A percentile compares a stretch with the other conserved stretches of the same genome.
Conservation (phyloP, 2,113 vertebrate genomes). For the Himantopus leucocephalus region DNA sequence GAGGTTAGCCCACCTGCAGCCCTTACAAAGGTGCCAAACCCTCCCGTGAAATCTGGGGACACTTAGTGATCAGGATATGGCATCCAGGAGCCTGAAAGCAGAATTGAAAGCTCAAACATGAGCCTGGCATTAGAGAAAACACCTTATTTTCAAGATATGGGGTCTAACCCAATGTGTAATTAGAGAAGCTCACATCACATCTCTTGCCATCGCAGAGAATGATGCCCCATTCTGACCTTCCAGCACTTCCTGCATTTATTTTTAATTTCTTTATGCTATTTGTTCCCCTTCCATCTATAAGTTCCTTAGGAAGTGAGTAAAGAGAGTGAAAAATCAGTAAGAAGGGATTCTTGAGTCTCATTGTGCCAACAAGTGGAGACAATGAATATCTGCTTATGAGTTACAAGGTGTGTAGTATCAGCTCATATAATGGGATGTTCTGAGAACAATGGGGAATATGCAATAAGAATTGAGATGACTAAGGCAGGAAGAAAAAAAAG, state of each 20-base stretch:
- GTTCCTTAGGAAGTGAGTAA: background rate
- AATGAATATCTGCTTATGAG: background rate
- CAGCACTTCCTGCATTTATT: background rate
- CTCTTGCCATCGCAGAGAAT: background rate
- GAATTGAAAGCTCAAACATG: background rate
- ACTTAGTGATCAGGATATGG: background rate
- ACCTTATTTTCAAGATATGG: background rate
- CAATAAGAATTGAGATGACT: background rate
- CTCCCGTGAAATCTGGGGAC: background rate
- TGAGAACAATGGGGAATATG: background rate
- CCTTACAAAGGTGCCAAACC: background rate
- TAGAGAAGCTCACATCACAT: background rate
- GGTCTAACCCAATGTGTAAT: background rate
- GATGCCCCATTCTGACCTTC: background rate
- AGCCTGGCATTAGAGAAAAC: background rate
- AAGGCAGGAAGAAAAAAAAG: background rate
- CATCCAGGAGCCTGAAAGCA: background rate
- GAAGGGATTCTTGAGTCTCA: background rate
- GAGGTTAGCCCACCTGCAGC: background rate
- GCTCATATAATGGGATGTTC: background rate
- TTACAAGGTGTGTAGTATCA: conserved; percentile 7
- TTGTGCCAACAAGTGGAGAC: background rate
- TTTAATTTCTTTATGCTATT: background rate
- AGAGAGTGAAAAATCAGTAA: background rate
- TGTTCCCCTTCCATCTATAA: background rate